Base-by-base conservation (phyloP, 2,113 vertebrate genomes). In the Mus pahari region DNA sequence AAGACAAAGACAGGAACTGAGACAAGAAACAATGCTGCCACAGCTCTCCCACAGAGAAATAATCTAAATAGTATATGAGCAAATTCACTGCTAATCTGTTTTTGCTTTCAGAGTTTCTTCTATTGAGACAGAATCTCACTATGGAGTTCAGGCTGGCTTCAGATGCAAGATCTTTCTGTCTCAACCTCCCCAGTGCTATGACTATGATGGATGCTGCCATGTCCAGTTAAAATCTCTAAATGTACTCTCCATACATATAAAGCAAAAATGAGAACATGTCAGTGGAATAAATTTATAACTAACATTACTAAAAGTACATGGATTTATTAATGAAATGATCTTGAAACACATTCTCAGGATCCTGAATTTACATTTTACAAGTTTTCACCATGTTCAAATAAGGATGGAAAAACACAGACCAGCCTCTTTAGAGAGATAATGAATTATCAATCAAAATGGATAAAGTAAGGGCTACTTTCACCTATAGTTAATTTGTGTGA, bases 391-490 rank as follows among this genome's bases (percentile, higher is more conserved):
- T 45, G 45, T 90, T 95, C 86, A 97, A 79, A 74, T 81, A 89
- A 96, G 70, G 95, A 73, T 92, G 98, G 97, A 96, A 98, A 98
- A 98, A 87, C 96, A 98, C 97, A 97, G 86, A 77, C 83, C 97
- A 84, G 92, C 82, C 3, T 89, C 84, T 96, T 92, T 28, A 60
- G n/a, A 92, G 84, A 97, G 96, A 97, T 58, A 78, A 95, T 86
- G 55, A 0, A 62, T 79, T 93, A 42, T 42, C 78, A 91, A 89
- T 92, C n/a, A 92, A 88, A 90, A 84, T 91, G 36, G 91, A 17
- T 93, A 13, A 70, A 95, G 14, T n/a, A n/a, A n/a, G n/a, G 13
- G 13, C 42, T 70, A 73, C 39, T 64, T 90, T 86, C 24, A 78
- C 14, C 45, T 90, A 12, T 42, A 93, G 50, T 60, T 86, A 84